Evolutionary conservation across 2,113 vertebrate species (phyloP).

Genomic region (Leucoraja erinaceus): DNA sequence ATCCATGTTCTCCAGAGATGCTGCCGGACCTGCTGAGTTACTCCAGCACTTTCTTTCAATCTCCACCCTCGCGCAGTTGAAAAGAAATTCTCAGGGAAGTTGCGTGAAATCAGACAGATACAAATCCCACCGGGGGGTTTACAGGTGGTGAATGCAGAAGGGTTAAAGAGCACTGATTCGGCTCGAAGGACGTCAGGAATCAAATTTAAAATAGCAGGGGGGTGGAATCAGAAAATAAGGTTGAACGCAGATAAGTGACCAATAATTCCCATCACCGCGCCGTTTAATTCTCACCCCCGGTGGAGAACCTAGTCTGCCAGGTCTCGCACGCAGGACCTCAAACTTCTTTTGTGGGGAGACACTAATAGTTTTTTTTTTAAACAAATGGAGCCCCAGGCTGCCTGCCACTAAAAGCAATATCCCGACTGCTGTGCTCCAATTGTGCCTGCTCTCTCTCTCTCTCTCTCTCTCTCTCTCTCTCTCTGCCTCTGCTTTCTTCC

Average conservation of each 20-base stretch:
- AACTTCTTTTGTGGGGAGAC: slow-evolving; percentile 11
- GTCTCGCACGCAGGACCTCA: neutral
- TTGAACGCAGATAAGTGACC: slow-evolving; percentile 25
- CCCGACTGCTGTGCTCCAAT: slow-evolving; percentile 5
- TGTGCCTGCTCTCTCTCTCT: neutral
- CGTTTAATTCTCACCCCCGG: neutral
- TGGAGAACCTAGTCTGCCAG: neutral
- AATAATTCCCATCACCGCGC: slow-evolving; percentile 14
- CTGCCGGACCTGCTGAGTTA: too few species aligned
- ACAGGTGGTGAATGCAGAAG: neutral
- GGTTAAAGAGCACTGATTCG: slow-evolving; percentile 4
- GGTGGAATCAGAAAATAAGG: slow-evolving; percentile 17
- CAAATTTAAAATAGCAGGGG: slow-evolving; percentile 26
- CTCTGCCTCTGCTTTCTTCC: neutral
- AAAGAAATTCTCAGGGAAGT: neutral
- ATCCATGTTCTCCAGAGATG: too few species aligned
- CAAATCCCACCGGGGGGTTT: neutral
- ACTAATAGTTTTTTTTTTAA: slow-evolving; percentile 3
- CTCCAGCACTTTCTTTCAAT: too few species aligned
- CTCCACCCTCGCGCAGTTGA: too few species aligned
- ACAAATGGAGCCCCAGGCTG: neutral
- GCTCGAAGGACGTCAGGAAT: slow-evolving; percentile 11
- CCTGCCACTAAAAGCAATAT: slow-evolving; percentile 21
- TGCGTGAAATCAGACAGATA: neutral
- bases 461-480: neutral